Evolutionary conservation across 1,140 invertebrate species (phyloP), one percentile per base, ranked within the genome.

Genomic region (Drosophila kepulauana): DNA sequence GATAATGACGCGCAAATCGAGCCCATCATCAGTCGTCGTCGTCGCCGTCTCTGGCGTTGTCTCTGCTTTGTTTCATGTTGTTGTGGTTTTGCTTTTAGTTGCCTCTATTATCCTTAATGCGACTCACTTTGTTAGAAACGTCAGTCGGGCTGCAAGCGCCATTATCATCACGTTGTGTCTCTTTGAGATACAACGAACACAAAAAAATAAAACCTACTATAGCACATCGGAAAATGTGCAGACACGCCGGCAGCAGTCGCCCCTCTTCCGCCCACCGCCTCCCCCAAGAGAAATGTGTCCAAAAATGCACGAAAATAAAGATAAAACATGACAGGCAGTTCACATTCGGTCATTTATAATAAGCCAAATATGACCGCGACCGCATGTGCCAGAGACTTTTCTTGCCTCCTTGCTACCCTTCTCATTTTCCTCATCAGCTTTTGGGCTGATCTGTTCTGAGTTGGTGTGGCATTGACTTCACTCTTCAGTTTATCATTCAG

Each of bases 41-140:
- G 25, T 43, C 46, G 45, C 33, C 28, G 38, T 49, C 45, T 8
- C 11, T 43, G 11, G 45, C 66, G 46, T 52, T 59, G 67, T 71
- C 67, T 78, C 84, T 84, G 84, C 84, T 87, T 88, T 87, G 84
- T 87, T 88, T 87, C 84, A 87, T 80, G 84, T 74, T 74, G 66
- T 71, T 74, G 71, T 75, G 85, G 81, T 70, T 81, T 74, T 77
- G 85, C 84, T 85, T 84, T 84, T 89, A 89, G 85, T 81, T 85
- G 84, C 85, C 85, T 85, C 84, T 84, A 89, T 89, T 89, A 89
- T 89, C 86, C 85, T 89, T 89, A 89, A 89, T 89, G 85, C 85
- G 85, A 89, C 81, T 89, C 85, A 89, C 85, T 89, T 89, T 89
- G 85, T 89, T 89, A 81, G 81, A 75, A 89, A 89, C 86, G 85